A percentile compares a stretch with the other conserved stretches of the same genome.
These are phyloP conservation scores for Spermophilus dauricus DNA, from an alignment of 2,113 vertebrate genomes.

Conservation along the genomic window DNA sequence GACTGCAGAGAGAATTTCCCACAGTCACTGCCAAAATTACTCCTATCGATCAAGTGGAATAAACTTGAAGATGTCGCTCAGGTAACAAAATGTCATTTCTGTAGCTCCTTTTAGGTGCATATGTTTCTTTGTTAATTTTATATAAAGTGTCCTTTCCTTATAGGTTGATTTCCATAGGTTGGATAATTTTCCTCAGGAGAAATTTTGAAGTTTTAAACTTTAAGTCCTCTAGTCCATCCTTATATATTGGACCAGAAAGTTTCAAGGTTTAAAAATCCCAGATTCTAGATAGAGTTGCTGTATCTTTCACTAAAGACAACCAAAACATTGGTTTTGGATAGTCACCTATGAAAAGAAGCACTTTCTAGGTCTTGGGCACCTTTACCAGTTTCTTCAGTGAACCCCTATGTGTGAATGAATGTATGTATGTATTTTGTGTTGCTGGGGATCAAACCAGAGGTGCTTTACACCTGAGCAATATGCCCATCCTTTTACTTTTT, in stretches of 20 bases:
- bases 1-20: slow-evolving; percentile 98
- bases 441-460: background rate
- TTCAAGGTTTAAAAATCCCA: background rate
- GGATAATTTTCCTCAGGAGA: slow-evolving; percentile 18
- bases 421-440: background rate
- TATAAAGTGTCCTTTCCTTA: background rate
- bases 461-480: background rate
- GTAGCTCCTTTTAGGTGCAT: background rate
- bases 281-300: background rate
- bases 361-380: background rate
- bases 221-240: background rate
- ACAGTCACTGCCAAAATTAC: slow-evolving; percentile 96
- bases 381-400: background rate
- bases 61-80: slow-evolving; percentile 99
- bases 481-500: background rate
- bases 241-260: background rate
- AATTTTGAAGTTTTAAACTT: slow-evolving; percentile 50
- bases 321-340: background rate
- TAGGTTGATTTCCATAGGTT: background rate
- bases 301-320: background rate
- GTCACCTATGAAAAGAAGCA: background rate
- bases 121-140: slow-evolving; percentile 22
- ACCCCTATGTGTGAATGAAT: background rate
- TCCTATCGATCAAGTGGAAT: slow-evolving; percentile 99
- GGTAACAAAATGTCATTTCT: slow-evolving; percentile 87